phyloP scores from a whole-genome alignment of 2,888 invertebrate species.

The Lasioglossum oenotherae region DNA sequence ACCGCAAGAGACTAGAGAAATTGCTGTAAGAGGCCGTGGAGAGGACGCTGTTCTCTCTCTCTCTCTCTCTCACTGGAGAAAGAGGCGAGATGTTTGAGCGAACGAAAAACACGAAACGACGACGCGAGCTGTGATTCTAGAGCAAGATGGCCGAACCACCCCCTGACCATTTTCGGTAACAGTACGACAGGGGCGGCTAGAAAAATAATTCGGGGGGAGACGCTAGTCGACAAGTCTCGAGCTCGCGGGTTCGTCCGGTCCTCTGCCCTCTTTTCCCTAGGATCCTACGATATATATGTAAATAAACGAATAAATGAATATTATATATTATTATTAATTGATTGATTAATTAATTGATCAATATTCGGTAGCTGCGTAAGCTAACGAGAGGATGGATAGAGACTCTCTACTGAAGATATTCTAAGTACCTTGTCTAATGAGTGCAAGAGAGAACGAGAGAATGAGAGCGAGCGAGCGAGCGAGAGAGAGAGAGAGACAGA shows the following conservation, averaged over 20 bases:
- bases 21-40: not conserved
- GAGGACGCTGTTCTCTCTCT: not conserved
- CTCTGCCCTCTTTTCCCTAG: conserved; percentile 37
- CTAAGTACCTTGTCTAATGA: conserved; percentile 81
- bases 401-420: conserved; percentile 79
- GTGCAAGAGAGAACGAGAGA: not conserved
- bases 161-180: not conserved
- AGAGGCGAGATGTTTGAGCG: not conserved
- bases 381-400: conserved; percentile 71
- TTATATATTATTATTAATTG: conserved; percentile 77
- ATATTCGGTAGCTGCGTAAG: conserved; percentile 82
- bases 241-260: conserved; percentile 55
- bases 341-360: conserved; percentile 73
- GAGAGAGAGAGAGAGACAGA: conserved; percentile 9
- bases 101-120: not conserved
- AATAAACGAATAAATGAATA: conserved; percentile 72
- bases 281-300: conserved; percentile 36
- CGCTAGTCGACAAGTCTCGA: conserved; percentile 4
- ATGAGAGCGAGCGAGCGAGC: conserved; percentile 14
- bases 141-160: conserved; percentile 12
- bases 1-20: not conserved
- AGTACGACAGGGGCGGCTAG: not conserved
- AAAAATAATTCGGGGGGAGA: not conserved
- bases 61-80: not conserved
- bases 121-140: conserved; percentile 53